Conservation (phyloP, 2,113 vertebrate species). For the Marcusenius ussheri region DNA sequence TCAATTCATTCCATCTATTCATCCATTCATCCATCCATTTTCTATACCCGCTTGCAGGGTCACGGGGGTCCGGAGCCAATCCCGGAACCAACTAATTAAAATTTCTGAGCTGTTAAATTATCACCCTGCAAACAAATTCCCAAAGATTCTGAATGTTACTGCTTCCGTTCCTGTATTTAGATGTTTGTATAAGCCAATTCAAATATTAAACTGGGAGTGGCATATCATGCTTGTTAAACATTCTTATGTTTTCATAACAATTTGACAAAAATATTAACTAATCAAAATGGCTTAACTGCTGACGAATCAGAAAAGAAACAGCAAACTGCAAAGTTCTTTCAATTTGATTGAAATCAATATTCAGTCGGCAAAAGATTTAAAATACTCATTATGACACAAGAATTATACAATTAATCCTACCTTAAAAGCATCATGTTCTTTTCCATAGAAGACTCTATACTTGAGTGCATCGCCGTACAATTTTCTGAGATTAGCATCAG, state of each 20-base stretch:
- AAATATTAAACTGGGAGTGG: background rate
- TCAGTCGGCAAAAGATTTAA: background rate
- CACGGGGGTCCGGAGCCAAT: background rate
- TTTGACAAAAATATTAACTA: background rate
- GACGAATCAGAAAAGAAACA: background rate
- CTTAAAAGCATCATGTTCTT: background rate
- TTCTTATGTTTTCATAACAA: background rate
- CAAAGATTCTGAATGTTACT: background rate
- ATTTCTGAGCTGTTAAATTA: background rate
- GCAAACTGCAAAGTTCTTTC: background rate
- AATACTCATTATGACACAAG: background rate
- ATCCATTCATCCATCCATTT: background rate
- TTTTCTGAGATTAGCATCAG: background rate
- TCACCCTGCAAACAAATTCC: background rate
- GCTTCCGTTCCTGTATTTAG: background rate
- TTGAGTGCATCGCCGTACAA: background rate
- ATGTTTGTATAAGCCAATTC: background rate
- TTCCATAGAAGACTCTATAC: background rate
- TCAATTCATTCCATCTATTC: background rate
- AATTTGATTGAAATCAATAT: background rate
- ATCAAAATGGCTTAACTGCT: background rate
- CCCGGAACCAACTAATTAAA: background rate
- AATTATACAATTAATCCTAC: background rate
- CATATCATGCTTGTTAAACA: background rate
- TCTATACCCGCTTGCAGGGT: background rate